Evolutionary conservation across 2,113 vertebrate genomes (phyloP).

Genomic region (Rattus rattus): DNA sequence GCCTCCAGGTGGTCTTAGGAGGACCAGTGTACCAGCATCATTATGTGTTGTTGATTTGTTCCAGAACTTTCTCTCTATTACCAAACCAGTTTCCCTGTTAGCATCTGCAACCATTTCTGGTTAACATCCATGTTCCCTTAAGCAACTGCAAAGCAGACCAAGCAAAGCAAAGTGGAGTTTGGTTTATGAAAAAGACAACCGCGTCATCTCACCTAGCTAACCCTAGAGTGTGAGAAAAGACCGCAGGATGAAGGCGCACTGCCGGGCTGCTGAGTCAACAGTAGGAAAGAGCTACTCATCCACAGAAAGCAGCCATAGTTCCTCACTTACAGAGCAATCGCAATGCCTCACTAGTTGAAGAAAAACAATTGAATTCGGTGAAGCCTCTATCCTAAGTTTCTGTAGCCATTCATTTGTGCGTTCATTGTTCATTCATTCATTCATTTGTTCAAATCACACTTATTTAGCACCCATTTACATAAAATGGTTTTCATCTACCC

Average conservation of each 20-base stretch:
- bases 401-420: background rate
- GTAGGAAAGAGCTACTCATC: slow-evolving; percentile 60
- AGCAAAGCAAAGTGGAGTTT: slow-evolving; percentile 63
- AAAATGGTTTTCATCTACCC: background rate
- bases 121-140: slow-evolving; percentile 41
- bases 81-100: slow-evolving; percentile 5
- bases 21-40: background rate
- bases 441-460: background rate
- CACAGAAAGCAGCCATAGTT: slow-evolving; percentile 38
- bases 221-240: slow-evolving; percentile 64
- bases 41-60: background rate
- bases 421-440: background rate
- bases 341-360: background rate
- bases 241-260: slow-evolving; percentile 41
- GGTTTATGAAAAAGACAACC: slow-evolving; percentile 42
- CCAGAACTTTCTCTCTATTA: background rate
- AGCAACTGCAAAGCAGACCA: slow-evolving; percentile 68
- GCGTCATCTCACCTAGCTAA: slow-evolving; percentile 72
- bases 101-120: slow-evolving; percentile 59
- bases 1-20: background rate
- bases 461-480: background rate
- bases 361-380: background rate
- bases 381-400: background rate
- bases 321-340: slow-evolving; percentile 16
- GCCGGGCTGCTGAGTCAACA: slow-evolving; percentile 71